Evolutionary conservation across 2,888 invertebrate species (phyloP), one percentile per base, ranked within the genome.

Genomic region (Cephus rjabovi): DNA sequence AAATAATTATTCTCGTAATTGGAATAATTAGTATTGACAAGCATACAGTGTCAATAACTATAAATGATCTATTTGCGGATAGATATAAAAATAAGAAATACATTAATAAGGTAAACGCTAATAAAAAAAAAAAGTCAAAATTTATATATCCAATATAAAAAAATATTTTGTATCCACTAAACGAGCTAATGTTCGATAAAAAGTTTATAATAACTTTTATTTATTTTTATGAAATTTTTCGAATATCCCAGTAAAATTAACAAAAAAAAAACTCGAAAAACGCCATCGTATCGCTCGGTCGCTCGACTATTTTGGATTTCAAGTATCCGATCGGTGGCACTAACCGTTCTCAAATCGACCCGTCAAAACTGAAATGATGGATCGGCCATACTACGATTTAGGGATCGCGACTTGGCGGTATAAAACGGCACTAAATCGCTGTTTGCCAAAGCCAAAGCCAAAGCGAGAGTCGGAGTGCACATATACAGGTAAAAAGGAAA

Each of bases 291-390:
- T 23, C 56, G 56, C 23, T 2, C 9, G 56, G 23, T 56, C 23
- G 56, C 23, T 56, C 56, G 9, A 56, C 56, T 56, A 56, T 56
- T 56, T 56, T 56, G 71, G 31, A 71, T 71, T 71, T 71, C 33
- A 30, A 71, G 71, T 31, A 15, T 34, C 71, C 71, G 31, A 31
- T 71, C 15, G 71, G 71, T 71, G 71, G 71, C 71, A 71, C 71
- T 23, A 34, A 71, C 71, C 71, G 31, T 71, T 71, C 33, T 71
- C 71, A 84, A 87, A 87, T 87, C 85, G 85, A 83, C 80, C 78
- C 87, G 89, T 89, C 89, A 89, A 88, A 90, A 88, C 88, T 86
- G 81, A 82, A 79, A 87, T 89, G 89, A 89, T 89, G 85, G 86
- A 90, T 89, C 87, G 89, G 82, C 86, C 86, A 87, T 88, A 87